phyloP scores from a whole-genome alignment of 2,888 invertebrate species.

The Lissonota sp. region DNA sequence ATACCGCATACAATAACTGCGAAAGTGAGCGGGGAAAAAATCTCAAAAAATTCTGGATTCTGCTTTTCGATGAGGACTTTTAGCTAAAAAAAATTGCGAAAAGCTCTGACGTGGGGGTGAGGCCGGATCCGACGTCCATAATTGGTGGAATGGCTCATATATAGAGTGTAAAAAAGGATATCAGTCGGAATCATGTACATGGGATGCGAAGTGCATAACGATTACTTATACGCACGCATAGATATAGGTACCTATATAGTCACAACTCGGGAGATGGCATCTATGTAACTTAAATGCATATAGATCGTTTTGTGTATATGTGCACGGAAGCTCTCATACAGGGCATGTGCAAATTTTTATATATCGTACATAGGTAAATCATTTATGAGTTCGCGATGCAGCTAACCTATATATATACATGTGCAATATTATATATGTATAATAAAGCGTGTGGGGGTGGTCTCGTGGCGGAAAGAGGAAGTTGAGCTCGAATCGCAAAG shows the following conservation, averaged over 20 bases:
- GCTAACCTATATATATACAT: constrained; percentile 9
- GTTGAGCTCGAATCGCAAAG: constrained; percentile 59
- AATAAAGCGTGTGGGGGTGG: constrained; percentile 32
- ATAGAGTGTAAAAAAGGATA: neutral
- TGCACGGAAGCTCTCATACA: neutral
- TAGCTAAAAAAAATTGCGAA: too few species aligned
- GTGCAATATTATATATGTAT: constrained; percentile 1
- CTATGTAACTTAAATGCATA: neutral
- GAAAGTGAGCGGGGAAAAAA: too few species aligned
- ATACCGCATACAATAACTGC: too few species aligned
- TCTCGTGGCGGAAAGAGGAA: constrained; percentile 42
- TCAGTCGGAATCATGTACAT: neutral
- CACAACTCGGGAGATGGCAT: too few species aligned
- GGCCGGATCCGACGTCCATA: too few species aligned
- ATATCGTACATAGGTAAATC: constrained; percentile 50
- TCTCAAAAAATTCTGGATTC: too few species aligned
- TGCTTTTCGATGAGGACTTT: too few species aligned
- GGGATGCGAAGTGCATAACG: constrained; percentile 39
- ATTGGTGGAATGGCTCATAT: too few species aligned
- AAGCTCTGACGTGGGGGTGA: too few species aligned
- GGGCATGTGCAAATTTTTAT: constrained; percentile 43
- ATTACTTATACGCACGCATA: constrained; percentile 39
- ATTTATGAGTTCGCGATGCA: constrained; percentile 46
- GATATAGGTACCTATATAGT: constrained; percentile 41
- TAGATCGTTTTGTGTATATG: constrained; percentile 18